phyloP scores from a whole-genome alignment of 2,888 invertebrate species.

The Eudemis profundana region DNA sequence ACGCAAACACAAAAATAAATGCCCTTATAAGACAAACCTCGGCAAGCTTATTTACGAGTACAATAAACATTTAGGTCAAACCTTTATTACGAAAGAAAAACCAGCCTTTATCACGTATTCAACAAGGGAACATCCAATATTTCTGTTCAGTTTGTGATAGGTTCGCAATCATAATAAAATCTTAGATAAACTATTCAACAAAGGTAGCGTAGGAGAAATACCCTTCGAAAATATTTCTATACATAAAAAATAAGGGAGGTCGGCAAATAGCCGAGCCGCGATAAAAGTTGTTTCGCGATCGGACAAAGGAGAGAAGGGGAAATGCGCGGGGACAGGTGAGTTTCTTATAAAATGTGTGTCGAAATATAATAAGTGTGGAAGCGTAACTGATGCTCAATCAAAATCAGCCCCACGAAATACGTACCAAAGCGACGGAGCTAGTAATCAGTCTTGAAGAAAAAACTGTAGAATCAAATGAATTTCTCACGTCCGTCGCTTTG shows the following conservation, averaged over 20 bases:
- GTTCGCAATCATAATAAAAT: constrained; percentile 44
- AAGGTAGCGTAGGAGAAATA: constrained; percentile 33
- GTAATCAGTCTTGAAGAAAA: too few relatives aligned
- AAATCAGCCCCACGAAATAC: too few relatives aligned
- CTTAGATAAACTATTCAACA: constrained; percentile 43
- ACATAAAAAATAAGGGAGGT: constrained; percentile 40
- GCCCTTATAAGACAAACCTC: background rate
- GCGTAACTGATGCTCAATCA: background rate
- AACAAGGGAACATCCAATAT: constrained; percentile 32
- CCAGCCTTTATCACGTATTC: constrained; percentile 30
- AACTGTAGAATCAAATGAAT: too few relatives aligned
- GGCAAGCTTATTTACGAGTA: background rate
- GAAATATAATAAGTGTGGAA: constrained; percentile 6
- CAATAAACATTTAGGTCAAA: constrained; percentile 12
- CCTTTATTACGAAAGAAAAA: constrained; percentile 13
- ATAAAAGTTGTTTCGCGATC: constrained; percentile 39
- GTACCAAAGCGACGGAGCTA: too few relatives aligned
- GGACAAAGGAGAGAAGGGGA: constrained; percentile 20
- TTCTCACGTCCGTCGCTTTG: too few relatives aligned
- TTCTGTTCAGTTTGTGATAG: constrained; percentile 34
- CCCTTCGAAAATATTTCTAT: constrained; percentile 42
- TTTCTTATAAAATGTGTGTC: too few relatives aligned
- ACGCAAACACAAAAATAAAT: too few relatives aligned
- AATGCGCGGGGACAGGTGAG: background rate
- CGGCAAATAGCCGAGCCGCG: constrained; percentile 25